Evolutionary conservation across 2,888 invertebrate genomes (phyloP), one percentile per base, ranked within the genome.

Genomic region (Hetaerina titia): DNA sequence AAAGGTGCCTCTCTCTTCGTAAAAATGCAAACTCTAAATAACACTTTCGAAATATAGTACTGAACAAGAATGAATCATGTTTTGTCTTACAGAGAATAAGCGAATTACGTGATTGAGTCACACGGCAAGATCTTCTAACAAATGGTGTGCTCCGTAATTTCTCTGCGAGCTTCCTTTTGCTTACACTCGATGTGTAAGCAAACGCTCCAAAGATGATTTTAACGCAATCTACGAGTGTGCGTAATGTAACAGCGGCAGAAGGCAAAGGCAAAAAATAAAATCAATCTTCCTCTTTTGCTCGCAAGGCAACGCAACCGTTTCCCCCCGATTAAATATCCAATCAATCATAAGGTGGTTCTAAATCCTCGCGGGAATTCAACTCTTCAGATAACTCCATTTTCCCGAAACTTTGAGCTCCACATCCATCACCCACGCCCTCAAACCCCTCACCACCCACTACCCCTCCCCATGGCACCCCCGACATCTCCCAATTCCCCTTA

Each of bases 301-400:
- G 19, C 15, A 0, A 31, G 31, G 56, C 56, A 45, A 45, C 45
- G n/a, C 31, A 19, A 7, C 88, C 88, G 31, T 88, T 45, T 88
- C 56, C 56, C 13, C 88, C 17, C 31, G 88, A 88, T 88, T 88
- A 88, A 56, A 56, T 56, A 45, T 31, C 88, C 45, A 88, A 88
- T 88, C 88, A 88, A 88, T 88, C 88, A 88, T 31, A 88, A 88
- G 88, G 45, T 88, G 31, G 31, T 45, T 19, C 31, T 45, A 15
- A 31, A 31, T 56, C 19, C 88, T 45, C 88, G 45, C 19, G 5
- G 88, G 88, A 45, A 45, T 88, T 45, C 15, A 88, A 45, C 88
- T 88, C 45, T 56, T 45, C 31, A n/a, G 22, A 17, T 45, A 88
- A 88, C 19, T 88, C 31, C 88, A 88, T 88, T 56, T 56, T 13